phyloP scores from a whole-genome alignment of 1,140 invertebrate species.

The Drosophila subobscura region DNA sequence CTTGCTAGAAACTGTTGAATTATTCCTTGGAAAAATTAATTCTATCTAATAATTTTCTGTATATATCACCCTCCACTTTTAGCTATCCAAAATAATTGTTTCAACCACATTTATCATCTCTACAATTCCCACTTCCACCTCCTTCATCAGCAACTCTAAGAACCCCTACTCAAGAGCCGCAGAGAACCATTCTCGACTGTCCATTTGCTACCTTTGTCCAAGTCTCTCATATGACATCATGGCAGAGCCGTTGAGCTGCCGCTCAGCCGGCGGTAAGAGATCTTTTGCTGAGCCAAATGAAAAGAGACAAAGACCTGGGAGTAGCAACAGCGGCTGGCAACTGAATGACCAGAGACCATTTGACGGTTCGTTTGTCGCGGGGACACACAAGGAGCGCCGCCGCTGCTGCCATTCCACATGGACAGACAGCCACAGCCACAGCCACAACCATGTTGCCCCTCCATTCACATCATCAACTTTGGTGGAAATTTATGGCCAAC shows the following conservation, averaged over 20 bases:
- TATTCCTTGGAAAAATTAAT: no score
- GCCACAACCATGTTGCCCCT: slow-evolving; percentile 6
- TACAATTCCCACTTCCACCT: no score
- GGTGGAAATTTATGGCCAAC: slow-evolving; percentile 53
- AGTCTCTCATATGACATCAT: slow-evolving; percentile 46
- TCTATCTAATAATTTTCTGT: no score
- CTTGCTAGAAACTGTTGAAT: no score
- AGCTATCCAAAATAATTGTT: no score
- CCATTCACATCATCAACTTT: slow-evolving; percentile 35
- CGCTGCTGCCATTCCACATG: background rate
- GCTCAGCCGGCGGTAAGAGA: slow-evolving; percentile 9
- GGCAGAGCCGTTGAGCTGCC: background rate
- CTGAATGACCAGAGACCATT: slow-evolving; percentile 46
- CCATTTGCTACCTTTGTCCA: slow-evolving; percentile 33
- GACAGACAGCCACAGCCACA: background rate
- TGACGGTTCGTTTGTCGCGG: slow-evolving; percentile 37
- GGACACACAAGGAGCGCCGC: slow-evolving; percentile 23
- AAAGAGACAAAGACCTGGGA: slow-evolving; percentile 23
- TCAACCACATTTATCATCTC: no score
- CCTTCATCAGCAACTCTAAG: no score
- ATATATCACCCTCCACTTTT: no score
- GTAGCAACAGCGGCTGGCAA: slow-evolving; percentile 6
- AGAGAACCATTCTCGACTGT: slow-evolving; percentile 11
- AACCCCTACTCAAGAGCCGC: background rate
- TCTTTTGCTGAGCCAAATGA: slow-evolving; percentile 29